phyloP scores from a whole-genome alignment of 2,888 invertebrate genomes.

The Euzophera pinguis region DNA sequence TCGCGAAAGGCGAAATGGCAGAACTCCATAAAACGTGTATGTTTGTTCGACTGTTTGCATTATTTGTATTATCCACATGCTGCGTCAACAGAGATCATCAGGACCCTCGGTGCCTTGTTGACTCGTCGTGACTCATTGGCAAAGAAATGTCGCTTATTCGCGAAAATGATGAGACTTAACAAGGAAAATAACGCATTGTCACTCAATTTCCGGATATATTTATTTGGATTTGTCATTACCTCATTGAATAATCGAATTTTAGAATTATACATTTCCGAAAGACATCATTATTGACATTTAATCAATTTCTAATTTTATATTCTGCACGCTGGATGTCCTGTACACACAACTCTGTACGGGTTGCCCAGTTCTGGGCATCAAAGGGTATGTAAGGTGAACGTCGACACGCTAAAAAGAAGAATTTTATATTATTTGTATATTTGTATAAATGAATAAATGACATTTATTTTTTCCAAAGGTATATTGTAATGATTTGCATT shows the following conservation, averaged over 20 bases:
- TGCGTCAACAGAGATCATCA: conserved; percentile 65
- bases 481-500: too few relatives aligned
- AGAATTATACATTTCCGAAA: too few relatives aligned
- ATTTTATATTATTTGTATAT: too few relatives aligned
- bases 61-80: conserved; percentile 60
- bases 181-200: conserved; percentile 25
- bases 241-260: not conserved
- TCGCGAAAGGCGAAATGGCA: conserved; percentile 12
- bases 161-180: conserved; percentile 36
- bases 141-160: conserved; percentile 42
- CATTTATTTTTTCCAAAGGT: too few relatives aligned
- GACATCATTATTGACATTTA: too few relatives aligned
- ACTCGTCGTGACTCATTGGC: conserved; percentile 46
- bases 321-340: too few relatives aligned
- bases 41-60: conserved; percentile 44
- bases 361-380: too few relatives aligned
- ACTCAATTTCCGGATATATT: conserved; percentile 5
- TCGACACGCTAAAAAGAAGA: too few relatives aligned
- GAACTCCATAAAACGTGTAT: conserved; percentile 44
- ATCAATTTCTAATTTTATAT: too few relatives aligned
- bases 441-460: too few relatives aligned
- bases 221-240: not conserved
- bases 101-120: conserved; percentile 65
- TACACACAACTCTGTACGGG: too few relatives aligned
- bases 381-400: too few relatives aligned